Conservation (phyloP, 2,888 invertebrate genomes). For the Nymphalis polychloros region DNA sequence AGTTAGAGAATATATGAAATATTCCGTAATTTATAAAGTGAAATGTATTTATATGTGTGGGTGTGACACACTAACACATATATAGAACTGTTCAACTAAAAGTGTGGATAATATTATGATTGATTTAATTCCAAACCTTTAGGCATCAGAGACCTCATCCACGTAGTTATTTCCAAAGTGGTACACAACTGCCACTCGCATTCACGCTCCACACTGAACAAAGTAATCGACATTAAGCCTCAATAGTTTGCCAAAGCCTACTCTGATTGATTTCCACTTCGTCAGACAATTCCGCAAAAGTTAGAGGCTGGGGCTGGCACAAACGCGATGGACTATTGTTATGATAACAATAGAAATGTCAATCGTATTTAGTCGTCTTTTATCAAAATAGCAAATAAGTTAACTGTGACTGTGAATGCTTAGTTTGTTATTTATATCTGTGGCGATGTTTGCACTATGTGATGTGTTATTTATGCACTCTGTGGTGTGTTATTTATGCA, state of each 20-base stretch:
- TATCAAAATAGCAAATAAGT: not conserved
- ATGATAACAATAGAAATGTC: conserved; percentile 23
- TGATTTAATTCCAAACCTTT: not conserved
- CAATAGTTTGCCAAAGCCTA: conserved; percentile 22
- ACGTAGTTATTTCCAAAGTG: conserved; percentile 15
- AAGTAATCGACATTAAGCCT: conserved; percentile 1
- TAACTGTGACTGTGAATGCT: not conserved
- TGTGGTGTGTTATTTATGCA: no score
- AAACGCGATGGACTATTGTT: conserved; percentile 30
- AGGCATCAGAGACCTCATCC: not conserved
- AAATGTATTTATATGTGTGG: no score
- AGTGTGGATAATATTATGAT: not conserved
- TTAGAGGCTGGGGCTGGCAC: conserved; percentile 21
- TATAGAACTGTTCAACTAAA: no score
- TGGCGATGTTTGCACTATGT: no score
- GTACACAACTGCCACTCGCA: not conserved
- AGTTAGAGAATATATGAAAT: no score
- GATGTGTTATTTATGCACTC: no score
- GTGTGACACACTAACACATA: no score
- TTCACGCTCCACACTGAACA: not conserved
- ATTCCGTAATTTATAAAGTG: no score
- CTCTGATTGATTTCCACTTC: conserved; percentile 31
- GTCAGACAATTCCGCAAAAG: conserved; percentile 27
- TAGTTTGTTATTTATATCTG: no score
- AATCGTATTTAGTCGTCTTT: conserved; percentile 1